A percentile compares a stretch with the other conserved stretches of the same genome.
Evolutionary conservation across 2,113 vertebrate genomes (phyloP).

Genomic region (Trogon surrucura): DNA sequence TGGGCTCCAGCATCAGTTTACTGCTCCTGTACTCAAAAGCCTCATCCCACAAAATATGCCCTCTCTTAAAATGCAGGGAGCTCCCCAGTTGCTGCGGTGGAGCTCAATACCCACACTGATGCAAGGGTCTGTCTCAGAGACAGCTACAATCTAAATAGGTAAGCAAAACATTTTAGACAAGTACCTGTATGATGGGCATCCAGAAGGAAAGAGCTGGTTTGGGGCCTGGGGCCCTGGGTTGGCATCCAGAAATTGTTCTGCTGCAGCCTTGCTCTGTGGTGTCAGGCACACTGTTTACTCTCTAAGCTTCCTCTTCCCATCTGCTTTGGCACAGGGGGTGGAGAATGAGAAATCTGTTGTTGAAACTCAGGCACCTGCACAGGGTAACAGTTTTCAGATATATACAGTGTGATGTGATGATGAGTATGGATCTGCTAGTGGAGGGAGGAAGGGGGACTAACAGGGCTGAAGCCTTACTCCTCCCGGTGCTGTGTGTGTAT

Average conservation of each 20-base stretch:
- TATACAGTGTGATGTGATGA: not conserved
- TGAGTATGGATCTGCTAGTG: not conserved
- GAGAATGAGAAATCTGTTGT: slow-evolving; percentile 1
- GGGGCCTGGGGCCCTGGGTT: not conserved
- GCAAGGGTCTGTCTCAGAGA: not conserved
- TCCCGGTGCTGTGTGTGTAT: accelerated
- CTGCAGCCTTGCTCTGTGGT: not conserved
- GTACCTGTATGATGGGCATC: not conserved
- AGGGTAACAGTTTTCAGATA: not conserved
- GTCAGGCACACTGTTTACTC: not conserved
- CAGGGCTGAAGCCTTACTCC: not conserved
- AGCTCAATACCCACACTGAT: not conserved
- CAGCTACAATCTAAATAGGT: not conserved
- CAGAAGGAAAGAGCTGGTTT: slow-evolving; percentile 3
- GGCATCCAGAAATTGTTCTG: not conserved
- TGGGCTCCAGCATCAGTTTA: accelerated
- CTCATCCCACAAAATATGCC: not conserved
- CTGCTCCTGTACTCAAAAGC: not conserved
- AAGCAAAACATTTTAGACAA: not conserved
- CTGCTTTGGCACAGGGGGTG: not conserved
- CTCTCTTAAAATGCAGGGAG: accelerated
- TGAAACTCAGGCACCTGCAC: not conserved
- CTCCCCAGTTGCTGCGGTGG: not conserved
- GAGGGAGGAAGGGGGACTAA: not conserved
- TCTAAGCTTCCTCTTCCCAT: not conserved